Conservation (phyloP, 2,888 invertebrate genomes). For the Cephus pygmeus region DNA sequence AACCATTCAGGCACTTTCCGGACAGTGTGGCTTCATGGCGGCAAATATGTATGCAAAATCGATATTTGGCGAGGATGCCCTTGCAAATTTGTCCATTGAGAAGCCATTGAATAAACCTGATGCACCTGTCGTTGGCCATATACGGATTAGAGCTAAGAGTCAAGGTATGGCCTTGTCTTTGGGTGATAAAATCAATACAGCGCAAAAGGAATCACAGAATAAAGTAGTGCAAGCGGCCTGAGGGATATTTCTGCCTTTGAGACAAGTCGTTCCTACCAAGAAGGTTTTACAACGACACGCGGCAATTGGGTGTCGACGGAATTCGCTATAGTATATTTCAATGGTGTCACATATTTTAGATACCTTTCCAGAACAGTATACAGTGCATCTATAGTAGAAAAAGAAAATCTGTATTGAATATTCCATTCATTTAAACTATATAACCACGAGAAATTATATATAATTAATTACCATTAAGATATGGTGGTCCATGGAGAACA, state of each 20-base stretch:
- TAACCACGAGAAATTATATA: not conserved
- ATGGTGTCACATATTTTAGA: not conserved
- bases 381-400: not conserved
- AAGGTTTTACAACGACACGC: not conserved
- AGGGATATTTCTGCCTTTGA: constrained; percentile 13
- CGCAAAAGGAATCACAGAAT: constrained; percentile 76
- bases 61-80: constrained; percentile 97
- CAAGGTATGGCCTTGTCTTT: constrained; percentile 99
- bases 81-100: constrained; percentile 99
- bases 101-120: constrained; percentile 88
- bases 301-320: not conserved
- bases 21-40: constrained; percentile 99
- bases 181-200: constrained; percentile 97
- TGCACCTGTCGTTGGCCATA: constrained; percentile 94
- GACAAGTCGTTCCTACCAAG: not conserved
- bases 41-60: constrained; percentile 99
- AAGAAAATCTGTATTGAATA: not conserved
- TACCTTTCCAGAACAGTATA: not conserved
- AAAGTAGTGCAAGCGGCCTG: constrained; percentile 62
- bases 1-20: constrained; percentile 80
- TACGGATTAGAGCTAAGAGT: constrained; percentile 97
- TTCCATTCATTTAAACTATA: not conserved
- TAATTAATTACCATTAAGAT: not conserved
- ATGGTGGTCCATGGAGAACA: not conserved
- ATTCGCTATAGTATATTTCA: not conserved